These are phyloP conservation scores for Rhizoglyphus robini DNA, from an alignment of 1,140 invertebrate species.

Conservation along the genomic window DNA sequence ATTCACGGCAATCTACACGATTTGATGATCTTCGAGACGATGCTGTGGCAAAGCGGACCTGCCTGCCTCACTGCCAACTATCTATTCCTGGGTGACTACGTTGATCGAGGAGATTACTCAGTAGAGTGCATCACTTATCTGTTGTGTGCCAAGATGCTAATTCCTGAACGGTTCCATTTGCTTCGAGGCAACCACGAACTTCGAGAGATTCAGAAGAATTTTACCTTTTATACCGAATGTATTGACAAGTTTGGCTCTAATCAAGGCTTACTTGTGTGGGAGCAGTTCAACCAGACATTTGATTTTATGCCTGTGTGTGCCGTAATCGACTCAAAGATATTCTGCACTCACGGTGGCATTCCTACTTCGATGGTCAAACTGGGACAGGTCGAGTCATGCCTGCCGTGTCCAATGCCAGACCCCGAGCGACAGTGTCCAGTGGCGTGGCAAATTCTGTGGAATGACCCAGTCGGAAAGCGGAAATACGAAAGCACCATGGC, in stretches of 20 bases:
- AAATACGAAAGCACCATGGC: too few relatives aligned
- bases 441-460: conserved; percentile 64
- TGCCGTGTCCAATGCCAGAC: conserved; percentile 40
- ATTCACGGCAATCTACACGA: too few relatives aligned
- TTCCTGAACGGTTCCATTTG: conserved; percentile 44
- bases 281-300: conserved; percentile 55
- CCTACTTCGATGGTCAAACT: too few relatives aligned
- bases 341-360: too few relatives aligned
- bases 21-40: conserved; percentile 45
- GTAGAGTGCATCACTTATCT: conserved; percentile 41
- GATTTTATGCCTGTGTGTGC: conserved; percentile 56
- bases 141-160: conserved; percentile 48
- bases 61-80: conserved; percentile 43
- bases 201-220: conserved; percentile 49
- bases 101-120: conserved; percentile 46
- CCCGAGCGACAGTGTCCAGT: conserved; percentile 50
- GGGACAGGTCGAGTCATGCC: conserved; percentile 52
- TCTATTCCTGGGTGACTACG: conserved; percentile 52
- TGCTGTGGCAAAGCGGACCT: conserved; percentile 44
- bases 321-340: conserved; percentile 49
- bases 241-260: conserved; percentile 49
- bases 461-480: conserved; percentile 49
- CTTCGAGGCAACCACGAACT: too few relatives aligned
- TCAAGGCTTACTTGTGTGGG: too few relatives aligned
- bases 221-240: conserved; percentile 51